Percentiles rank a stretch among this genome's conserved stretches.
These are phyloP conservation scores for Pardosa pseudoannulata DNA, from an alignment of 2,888 invertebrate species.

Conservation along the genomic window DNA sequence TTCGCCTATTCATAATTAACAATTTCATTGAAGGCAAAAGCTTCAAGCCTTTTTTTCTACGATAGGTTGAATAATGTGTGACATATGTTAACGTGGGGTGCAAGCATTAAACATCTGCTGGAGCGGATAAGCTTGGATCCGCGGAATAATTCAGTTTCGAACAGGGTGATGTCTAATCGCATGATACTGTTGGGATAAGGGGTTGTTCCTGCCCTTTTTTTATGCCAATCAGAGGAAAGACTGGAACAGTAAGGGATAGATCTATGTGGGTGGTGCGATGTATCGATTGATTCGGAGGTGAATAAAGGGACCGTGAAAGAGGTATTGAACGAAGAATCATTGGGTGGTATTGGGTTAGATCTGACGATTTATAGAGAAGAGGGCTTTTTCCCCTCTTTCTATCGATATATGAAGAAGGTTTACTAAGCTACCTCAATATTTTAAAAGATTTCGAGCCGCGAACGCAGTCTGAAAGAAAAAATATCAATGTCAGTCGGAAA, in stretches of 20 bases:
- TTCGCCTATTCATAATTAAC: slow-evolving; percentile 38
- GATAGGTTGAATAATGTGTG: slow-evolving; percentile 46
- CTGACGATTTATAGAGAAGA: too few species aligned
- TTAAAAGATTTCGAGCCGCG: too few species aligned
- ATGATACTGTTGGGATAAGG: background rate
- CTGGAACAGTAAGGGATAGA: background rate
- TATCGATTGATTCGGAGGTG: background rate
- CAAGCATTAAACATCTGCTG: slow-evolving; percentile 46
- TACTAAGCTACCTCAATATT: too few species aligned
- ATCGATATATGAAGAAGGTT: too few species aligned
- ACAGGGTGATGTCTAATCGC: background rate
- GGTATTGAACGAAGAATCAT: background rate
- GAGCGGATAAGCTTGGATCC: background rate
- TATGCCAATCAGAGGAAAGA: background rate
- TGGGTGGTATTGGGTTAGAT: background rate
- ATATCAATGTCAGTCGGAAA: too few species aligned
- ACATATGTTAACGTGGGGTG: slow-evolving; percentile 54
- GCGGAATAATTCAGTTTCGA: background rate
- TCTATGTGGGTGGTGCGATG: background rate
- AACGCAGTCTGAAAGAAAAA: too few species aligned
- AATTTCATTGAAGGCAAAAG: slow-evolving; percentile 1
- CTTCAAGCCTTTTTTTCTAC: background rate
- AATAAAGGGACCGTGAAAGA: background rate
- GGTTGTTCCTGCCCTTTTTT: slow-evolving; percentile 12
- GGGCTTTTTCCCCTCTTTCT: too few species aligned